Evolutionary conservation across 2,113 vertebrate genomes (phyloP).

Genomic region (Myiagra hebetior): DNA sequence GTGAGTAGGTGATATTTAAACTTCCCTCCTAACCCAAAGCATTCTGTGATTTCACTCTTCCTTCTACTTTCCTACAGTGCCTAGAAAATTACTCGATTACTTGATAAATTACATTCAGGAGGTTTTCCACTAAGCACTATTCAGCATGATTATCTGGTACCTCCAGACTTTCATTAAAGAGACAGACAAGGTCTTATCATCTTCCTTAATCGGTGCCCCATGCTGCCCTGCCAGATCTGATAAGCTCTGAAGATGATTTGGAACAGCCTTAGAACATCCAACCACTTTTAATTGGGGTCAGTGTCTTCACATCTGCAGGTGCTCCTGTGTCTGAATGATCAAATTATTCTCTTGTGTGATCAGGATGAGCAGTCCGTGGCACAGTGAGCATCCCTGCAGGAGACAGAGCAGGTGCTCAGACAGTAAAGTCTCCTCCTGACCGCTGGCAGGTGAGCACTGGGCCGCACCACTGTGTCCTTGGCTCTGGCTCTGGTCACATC

Average conservation of each 20-base stretch:
- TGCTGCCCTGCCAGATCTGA: background rate
- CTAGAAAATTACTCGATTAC: background rate
- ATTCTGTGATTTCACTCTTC: background rate
- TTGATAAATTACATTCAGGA: background rate
- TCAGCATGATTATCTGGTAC: background rate
- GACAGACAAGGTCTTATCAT: background rate
- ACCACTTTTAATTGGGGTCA: background rate
- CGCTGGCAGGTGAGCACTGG: background rate
- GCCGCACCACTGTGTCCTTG: fast-evolving
- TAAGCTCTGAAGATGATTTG: background rate
- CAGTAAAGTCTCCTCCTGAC: fast-evolving
- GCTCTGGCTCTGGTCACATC: background rate
- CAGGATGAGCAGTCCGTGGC: fast-evolving
- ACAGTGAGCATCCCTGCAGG: fast-evolving
- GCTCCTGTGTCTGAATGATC: background rate
- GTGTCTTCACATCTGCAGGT: background rate
- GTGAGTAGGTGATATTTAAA: background rate
- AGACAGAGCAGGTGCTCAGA: background rate
- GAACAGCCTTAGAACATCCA: background rate
- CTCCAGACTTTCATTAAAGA: background rate
- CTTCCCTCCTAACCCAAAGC: background rate
- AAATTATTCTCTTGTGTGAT: background rate
- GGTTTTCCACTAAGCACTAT: background rate
- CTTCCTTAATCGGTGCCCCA: background rate
- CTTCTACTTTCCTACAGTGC: background rate